Evolutionary conservation across 2,797 vertebrate genomes (phyloP).

Genomic region (Labeo calbasu): DNA sequence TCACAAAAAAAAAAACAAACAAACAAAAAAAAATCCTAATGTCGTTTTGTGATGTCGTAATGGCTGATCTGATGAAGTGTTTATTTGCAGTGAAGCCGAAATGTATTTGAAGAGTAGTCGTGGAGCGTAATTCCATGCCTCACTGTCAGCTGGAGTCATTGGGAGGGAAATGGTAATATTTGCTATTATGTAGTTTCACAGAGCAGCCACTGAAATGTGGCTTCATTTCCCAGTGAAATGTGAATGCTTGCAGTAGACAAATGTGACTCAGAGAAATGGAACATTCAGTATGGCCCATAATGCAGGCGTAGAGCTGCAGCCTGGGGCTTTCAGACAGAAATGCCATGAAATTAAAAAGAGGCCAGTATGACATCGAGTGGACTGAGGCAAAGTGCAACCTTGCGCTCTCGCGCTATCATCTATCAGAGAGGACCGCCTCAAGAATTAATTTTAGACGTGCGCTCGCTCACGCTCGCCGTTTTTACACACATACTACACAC

Average conservation of each 20-base stretch:
- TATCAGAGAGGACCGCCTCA: constrained; percentile 65
- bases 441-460: constrained; percentile 43
- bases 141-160: constrained; percentile 45
- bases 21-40: not conserved
- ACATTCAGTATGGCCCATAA: constrained; percentile 74
- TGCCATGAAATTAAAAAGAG: constrained; percentile 83
- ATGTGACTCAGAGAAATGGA: constrained; percentile 80
- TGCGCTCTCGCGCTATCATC: constrained; percentile 71
- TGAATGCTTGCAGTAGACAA: constrained; percentile 79
- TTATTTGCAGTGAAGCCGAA: constrained; percentile 50
- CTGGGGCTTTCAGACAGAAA: constrained; percentile 75
- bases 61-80: constrained; percentile 49
- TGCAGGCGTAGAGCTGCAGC: constrained; percentile 73
- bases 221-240: constrained; percentile 81
- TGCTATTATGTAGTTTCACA: constrained; percentile 76
- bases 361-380: constrained; percentile 79
- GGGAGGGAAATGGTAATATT: constrained; percentile 73
- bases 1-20: not conserved
- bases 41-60: constrained; percentile 8
- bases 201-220: constrained; percentile 77
- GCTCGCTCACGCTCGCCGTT: not conserved
- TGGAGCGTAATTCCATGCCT: constrained; percentile 50
- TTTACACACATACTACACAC: not conserved
- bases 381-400: constrained; percentile 75
- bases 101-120: constrained; percentile 67